Evolutionary conservation across 1,140 invertebrate genomes (phyloP).

Genomic region (Neodiprion virginianus): DNA sequence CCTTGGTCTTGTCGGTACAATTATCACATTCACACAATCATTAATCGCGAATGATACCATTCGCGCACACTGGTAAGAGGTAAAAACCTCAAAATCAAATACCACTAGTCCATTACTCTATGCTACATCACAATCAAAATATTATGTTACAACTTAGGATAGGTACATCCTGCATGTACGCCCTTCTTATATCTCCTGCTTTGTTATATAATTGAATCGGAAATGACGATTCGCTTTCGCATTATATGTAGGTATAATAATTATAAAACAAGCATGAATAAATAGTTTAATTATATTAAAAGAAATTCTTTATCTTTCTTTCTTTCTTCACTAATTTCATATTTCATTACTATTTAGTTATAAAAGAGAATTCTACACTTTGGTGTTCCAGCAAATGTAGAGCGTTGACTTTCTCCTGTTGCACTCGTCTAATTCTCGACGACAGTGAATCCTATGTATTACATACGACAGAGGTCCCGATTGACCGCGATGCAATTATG

Average conservation of each 20-base stretch:
- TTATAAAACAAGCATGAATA: constrained; percentile 49
- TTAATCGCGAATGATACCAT: constrained; percentile 21
- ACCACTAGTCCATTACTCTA: constrained; percentile 28
- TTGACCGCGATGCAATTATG: neutral
- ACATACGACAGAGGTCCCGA: too few relatives aligned
- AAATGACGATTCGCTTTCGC: neutral
- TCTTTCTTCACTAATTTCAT: constrained; percentile 18
- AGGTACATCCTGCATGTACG: constrained; percentile 30
- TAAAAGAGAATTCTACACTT: constrained; percentile 38
- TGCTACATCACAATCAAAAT: constrained; percentile 46
- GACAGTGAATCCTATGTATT: too few relatives aligned
- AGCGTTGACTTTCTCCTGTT: neutral
- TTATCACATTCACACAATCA: constrained; percentile 35
- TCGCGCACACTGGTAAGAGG: constrained; percentile 32
- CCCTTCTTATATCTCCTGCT: constrained; percentile 15
- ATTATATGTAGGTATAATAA: constrained; percentile 7
- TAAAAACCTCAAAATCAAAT: constrained; percentile 26
- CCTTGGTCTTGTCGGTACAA: constrained; percentile 36
- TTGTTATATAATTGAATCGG: neutral
- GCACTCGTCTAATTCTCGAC: neutral
- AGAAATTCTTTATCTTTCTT: constrained; percentile 34
- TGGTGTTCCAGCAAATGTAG: constrained; percentile 32
- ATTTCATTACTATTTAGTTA: constrained; percentile 21
- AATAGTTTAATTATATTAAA: constrained; percentile 51
- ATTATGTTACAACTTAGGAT: constrained; percentile 22